Conservation (phyloP, 2,797 vertebrate genomes). For the Sebastes nivosus region DNA sequence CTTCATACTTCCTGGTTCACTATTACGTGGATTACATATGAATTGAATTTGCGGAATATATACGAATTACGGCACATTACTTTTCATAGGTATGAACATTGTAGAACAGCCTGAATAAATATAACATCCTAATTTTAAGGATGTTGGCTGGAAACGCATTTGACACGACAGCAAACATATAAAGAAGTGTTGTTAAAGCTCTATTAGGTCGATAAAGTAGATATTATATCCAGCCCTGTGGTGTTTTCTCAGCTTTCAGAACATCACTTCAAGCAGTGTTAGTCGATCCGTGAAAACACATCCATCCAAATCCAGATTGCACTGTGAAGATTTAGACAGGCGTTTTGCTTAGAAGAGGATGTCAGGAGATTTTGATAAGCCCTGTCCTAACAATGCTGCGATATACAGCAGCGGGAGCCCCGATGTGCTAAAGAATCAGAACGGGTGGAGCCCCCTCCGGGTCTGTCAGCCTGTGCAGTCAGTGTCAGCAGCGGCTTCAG, state of each 20-base stretch:
- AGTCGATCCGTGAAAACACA: slow-evolving; percentile 25
- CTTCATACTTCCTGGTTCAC: too few species aligned
- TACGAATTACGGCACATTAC: accelerated
- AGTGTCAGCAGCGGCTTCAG: slow-evolving; percentile 53
- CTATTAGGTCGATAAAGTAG: not conserved
- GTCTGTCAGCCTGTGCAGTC: slow-evolving; percentile 52
- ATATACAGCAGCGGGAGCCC: slow-evolving; percentile 36
- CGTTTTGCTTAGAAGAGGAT: slow-evolving; percentile 33
- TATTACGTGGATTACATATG: too few species aligned
- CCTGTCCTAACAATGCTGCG: slow-evolving; percentile 32
- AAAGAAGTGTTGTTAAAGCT: slow-evolving; percentile 1
- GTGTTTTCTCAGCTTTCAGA: slow-evolving; percentile 39
- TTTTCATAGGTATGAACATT: too few species aligned
- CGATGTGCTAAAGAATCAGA: slow-evolving; percentile 47
- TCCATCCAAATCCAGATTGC: slow-evolving; percentile 18
- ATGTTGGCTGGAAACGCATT: not conserved
- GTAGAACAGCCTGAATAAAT: too few species aligned
- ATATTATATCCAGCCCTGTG: not conserved
- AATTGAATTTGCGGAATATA: too few species aligned
- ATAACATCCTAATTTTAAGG: not conserved
- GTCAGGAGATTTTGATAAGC: slow-evolving; percentile 54
- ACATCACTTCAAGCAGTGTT: slow-evolving; percentile 11
- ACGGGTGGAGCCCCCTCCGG: slow-evolving; percentile 42
- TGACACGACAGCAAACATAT: slow-evolving; percentile 1
- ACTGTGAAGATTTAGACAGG: slow-evolving; percentile 37